Conservation (phyloP, 2,797 vertebrate species). For the Chaunax sp. region DNA sequence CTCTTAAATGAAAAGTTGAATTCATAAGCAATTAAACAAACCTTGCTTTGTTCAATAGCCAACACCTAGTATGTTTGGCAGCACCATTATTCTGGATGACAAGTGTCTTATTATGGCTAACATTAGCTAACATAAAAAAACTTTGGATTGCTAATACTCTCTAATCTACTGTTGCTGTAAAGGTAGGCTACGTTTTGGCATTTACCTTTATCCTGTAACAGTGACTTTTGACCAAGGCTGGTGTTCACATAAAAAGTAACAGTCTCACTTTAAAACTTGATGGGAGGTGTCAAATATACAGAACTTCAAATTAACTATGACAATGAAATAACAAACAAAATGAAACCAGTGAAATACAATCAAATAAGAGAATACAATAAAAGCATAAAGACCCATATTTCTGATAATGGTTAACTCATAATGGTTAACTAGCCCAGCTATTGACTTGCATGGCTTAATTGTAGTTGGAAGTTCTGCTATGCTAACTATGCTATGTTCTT, state of each 20-base stretch:
- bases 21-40: not conserved
- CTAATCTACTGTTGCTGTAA: not conserved
- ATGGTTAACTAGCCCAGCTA: not conserved
- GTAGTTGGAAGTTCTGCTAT: not conserved
- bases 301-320: not conserved
- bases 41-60: not conserved
- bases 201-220: not conserved
- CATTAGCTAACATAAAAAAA: not conserved
- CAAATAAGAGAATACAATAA: constrained; percentile 1
- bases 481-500: not conserved
- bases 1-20: not conserved
- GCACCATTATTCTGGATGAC: not conserved
- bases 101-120: not conserved
- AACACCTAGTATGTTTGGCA: not conserved
- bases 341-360: constrained; percentile 3
- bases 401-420: not conserved
- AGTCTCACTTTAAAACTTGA: not conserved
- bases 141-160: not conserved
- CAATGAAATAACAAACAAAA: constrained; percentile 2
- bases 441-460: not conserved
- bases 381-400: not conserved
- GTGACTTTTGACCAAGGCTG: not conserved
- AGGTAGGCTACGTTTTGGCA: not conserved
- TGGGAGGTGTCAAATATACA: not conserved
- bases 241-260: not conserved